A percentile compares a stretch with the other conserved stretches of the same genome.
Conservation (phyloP, 2,113 vertebrate species). For the Erpornis zantholeuca region DNA sequence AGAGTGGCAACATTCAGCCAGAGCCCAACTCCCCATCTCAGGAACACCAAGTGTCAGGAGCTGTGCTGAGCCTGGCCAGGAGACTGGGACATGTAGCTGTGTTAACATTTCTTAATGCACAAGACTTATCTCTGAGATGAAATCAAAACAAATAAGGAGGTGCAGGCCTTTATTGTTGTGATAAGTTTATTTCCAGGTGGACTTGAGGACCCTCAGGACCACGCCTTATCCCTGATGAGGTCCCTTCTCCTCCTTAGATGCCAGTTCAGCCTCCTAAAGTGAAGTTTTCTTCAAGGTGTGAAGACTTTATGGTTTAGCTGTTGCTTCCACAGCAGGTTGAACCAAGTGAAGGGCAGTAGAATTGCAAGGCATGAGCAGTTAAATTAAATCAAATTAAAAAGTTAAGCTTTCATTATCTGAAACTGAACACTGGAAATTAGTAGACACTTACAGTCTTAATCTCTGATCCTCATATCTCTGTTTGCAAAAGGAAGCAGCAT, state of each 20-base stretch:
- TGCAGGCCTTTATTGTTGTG: fast-evolving
- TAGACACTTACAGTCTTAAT: not conserved
- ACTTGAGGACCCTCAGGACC: not conserved
- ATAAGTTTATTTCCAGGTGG: not conserved
- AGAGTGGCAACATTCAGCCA: not conserved
- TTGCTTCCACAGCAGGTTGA: not conserved
- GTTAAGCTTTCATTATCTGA: slow-evolving; percentile 21
- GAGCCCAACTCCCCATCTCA: not conserved
- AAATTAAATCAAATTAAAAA: slow-evolving; percentile 25
- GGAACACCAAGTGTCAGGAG: not conserved
- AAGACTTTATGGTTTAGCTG: not conserved
- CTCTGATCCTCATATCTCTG: not conserved
- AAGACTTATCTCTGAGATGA: not conserved
- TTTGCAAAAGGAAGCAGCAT: not conserved
- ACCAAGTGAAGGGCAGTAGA: not conserved
- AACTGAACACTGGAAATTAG: slow-evolving; percentile 2
- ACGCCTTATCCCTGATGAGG: fast-evolving
- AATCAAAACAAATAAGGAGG: not conserved
- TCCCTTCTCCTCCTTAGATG: not conserved
- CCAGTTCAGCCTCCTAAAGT: not conserved
- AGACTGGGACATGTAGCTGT: not conserved
- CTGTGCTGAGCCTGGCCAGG: not conserved
- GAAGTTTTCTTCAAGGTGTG: not conserved
- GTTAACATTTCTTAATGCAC: not conserved
- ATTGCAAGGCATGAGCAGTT: not conserved